A percentile compares a stretch with the other conserved stretches of the same genome.
These are phyloP conservation scores for Gallinago solitaria DNA, from an alignment of 2,797 vertebrate genomes.

Conservation along the genomic window DNA sequence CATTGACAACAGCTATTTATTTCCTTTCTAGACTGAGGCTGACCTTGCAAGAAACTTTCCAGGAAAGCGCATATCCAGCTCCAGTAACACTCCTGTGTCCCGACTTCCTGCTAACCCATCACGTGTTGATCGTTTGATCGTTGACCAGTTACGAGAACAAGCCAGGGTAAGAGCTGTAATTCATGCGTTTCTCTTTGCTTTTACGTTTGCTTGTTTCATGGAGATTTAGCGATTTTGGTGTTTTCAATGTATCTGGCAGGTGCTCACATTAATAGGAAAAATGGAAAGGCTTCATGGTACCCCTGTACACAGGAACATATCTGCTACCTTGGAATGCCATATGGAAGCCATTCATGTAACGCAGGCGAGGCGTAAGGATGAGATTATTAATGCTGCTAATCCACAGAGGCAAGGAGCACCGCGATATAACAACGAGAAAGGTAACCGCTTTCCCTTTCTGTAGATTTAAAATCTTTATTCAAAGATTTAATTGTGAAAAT, in stretches of 20 bases:
- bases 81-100: neutral
- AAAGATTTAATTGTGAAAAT: rapidly evolving
- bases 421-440: conserved; percentile 15
- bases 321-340: conserved; percentile 8
- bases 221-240: rapidly evolving
- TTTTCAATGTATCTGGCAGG: conserved; percentile 2
- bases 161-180: conserved; percentile 9
- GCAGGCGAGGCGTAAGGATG: conserved; percentile 52
- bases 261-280: conserved; percentile 30
- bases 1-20: rapidly evolving
- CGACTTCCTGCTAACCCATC: conserved; percentile 54
- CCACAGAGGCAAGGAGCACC: conserved; percentile 12
- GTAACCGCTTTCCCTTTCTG: neutral
- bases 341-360: conserved; percentile 49
- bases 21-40: conserved; percentile 64
- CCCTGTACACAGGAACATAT: conserved; percentile 49
- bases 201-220: neutral
- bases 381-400: conserved; percentile 45
- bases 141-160: conserved; percentile 50
- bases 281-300: conserved; percentile 61
- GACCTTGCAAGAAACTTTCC: conserved; percentile 71
- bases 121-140: conserved; percentile 67
- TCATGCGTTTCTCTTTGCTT: rapidly evolving
- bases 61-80: conserved; percentile 11
- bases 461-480: neutral